A percentile compares a stretch with the other conserved stretches of the same genome.
Evolutionary conservation across 1,140 invertebrate species (phyloP).

Genomic region (Bilobella aurantiaca): DNA sequence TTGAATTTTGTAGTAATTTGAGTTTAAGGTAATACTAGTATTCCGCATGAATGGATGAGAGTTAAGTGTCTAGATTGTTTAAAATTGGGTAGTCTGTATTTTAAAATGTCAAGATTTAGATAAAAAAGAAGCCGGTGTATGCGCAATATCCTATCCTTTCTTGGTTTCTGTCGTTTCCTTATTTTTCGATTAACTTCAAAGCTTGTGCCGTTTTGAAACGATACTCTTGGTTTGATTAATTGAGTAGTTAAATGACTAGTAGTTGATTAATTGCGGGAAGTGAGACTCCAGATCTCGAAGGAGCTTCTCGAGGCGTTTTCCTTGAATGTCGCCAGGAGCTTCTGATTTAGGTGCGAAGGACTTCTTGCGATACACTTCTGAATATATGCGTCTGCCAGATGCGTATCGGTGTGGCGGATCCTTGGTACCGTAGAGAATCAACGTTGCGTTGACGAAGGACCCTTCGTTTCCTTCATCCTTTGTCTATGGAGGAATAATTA

Average conservation of each 20-base stretch:
- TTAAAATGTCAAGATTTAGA: neutral
- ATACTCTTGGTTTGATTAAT: too few species aligned
- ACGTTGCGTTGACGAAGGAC: slow-evolving; percentile 44
- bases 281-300: neutral
- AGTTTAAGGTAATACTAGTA: too few species aligned
- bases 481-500: slow-evolving; percentile 42
- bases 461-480: slow-evolving; percentile 46
- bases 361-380: slow-evolving; percentile 42
- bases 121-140: too few species aligned
- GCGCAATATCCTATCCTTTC: too few species aligned
- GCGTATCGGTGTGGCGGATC: slow-evolving; percentile 51
- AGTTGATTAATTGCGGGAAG: neutral
- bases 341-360: neutral
- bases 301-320: neutral
- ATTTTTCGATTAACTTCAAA: too few species aligned
- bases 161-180: too few species aligned
- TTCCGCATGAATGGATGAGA: too few species aligned
- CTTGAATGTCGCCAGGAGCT: neutral
- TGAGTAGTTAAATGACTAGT: too few species aligned
- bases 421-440: slow-evolving; percentile 60
- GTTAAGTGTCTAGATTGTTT: too few species aligned
- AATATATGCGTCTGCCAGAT: slow-evolving; percentile 47
- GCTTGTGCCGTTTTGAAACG: too few species aligned
- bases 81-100: too few species aligned
- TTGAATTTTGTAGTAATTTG: too few species aligned